A percentile compares a stretch with the other conserved stretches of the same genome.
Evolutionary conservation across 2,797 vertebrate species (phyloP).

Genomic region (Myotis myotis): DNA sequence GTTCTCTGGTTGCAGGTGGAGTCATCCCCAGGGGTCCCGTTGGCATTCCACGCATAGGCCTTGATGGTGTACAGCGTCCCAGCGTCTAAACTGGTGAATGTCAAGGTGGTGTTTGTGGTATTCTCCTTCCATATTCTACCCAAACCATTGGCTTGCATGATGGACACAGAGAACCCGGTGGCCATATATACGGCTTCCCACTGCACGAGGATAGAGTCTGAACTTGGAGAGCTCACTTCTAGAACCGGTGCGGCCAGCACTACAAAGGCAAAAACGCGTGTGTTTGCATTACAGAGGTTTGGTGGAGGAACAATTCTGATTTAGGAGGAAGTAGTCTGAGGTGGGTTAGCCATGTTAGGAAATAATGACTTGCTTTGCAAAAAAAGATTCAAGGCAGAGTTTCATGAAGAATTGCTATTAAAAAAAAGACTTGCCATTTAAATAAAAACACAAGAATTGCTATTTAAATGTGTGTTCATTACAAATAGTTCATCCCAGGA

Average conservation of each 20-base stretch:
- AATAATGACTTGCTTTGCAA: conserved; percentile 33
- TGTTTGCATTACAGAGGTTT: background rate
- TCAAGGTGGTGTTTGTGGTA: conserved; percentile 84
- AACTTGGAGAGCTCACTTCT: conserved; percentile 85
- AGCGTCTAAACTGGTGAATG: conserved; percentile 86
- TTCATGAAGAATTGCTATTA: conserved; percentile 16
- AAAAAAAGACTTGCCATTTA: background rate
- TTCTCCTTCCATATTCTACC: conserved; percentile 85
- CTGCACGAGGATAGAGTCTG: conserved; percentile 87
- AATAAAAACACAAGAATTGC: background rate
- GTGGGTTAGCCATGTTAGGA: background rate
- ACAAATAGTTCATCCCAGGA: background rate
- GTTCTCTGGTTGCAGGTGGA: conserved; percentile 90
- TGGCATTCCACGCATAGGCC: conserved; percentile 88
- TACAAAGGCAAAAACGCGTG: conserved; percentile 76
- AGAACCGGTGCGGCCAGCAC: conserved; percentile 89
- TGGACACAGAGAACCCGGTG: conserved; percentile 86
- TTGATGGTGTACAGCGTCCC: conserved; percentile 89
- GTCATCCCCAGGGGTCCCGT: conserved; percentile 88
- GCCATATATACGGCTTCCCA: conserved; percentile 87
- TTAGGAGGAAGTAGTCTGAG: conserved; percentile 12
- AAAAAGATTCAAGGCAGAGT: background rate
- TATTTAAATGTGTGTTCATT: background rate
- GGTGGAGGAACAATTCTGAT: background rate
- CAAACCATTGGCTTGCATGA: conserved; percentile 86